Conservation (phyloP, 2,113 vertebrate species). For the Chloebia gouldiae region DNA sequence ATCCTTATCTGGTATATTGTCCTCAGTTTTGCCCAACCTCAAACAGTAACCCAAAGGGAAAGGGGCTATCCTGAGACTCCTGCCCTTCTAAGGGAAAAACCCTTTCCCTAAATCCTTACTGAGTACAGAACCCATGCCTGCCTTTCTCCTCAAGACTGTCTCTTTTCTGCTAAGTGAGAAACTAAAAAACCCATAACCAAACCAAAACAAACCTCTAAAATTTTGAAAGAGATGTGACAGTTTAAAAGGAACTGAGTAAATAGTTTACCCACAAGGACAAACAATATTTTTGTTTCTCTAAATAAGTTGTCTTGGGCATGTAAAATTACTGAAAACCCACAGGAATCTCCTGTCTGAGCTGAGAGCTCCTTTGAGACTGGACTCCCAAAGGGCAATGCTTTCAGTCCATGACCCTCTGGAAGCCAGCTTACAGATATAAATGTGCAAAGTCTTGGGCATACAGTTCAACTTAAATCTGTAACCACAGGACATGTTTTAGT, state of each 20-base stretch:
- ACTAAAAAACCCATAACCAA: neutral
- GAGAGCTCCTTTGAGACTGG: neutral
- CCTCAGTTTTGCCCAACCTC: neutral
- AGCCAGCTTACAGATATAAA: neutral
- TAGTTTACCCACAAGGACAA: constrained; percentile 40
- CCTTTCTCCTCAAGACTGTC: neutral
- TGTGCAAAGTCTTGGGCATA: neutral
- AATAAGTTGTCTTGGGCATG: neutral
- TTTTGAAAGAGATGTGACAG: constrained; percentile 23
- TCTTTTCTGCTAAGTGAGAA: neutral
- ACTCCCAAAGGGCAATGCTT: neutral
- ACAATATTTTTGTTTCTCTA: constrained; percentile 39
- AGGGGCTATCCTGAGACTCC: neutral
- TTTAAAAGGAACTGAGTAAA: constrained; percentile 41
- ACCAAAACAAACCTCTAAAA: neutral
- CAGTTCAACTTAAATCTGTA: neutral
- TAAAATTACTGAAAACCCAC: constrained; percentile 40
- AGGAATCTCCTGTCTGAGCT: neutral
- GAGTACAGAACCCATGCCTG: neutral
- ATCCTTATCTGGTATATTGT: neutral
- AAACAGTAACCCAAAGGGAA: neutral
- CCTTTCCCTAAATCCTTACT: neutral
- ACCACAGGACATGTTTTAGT: neutral
- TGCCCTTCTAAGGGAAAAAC: neutral
- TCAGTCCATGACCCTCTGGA: neutral